A percentile compares a stretch with the other conserved stretches of the same genome.
Conservation (phyloP, 1,140 invertebrate genomes). For the Hormaphis cornu region DNA sequence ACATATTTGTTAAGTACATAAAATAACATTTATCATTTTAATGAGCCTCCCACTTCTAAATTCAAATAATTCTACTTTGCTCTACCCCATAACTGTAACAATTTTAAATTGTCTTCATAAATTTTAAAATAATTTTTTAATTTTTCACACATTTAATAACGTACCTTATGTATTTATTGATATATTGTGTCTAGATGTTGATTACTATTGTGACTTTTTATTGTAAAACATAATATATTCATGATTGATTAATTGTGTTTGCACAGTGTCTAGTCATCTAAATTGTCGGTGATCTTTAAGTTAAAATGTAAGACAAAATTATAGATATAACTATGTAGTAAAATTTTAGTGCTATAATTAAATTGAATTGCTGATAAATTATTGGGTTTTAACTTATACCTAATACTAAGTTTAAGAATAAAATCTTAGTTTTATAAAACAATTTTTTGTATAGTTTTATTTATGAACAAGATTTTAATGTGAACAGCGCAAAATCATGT, state of each 20-base stretch:
- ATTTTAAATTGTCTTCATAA: not conserved
- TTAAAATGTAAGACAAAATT: constrained; percentile 6
- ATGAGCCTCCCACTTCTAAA: not conserved
- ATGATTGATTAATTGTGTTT: constrained; percentile 18
- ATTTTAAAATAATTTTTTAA: too few species aligned
- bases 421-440: not conserved
- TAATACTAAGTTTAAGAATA: too few species aligned
- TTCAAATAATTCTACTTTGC: not conserved
- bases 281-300: constrained; percentile 5
- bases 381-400: constrained; percentile 8
- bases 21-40: too few species aligned
- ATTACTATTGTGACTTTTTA: not conserved
- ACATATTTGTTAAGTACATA: too few species aligned
- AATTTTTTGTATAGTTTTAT: not conserved
- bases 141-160: too few species aligned
- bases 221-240: constrained; percentile 1
- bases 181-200: too few species aligned
- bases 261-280: constrained; percentile 22
- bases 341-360: constrained; percentile 16
- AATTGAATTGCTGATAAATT: constrained; percentile 20
- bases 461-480: not conserved
- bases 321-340: not conserved
- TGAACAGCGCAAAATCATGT: not conserved
- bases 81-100: not conserved
- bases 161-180: too few species aligned